Evolutionary conservation across 30 jellyfish, hydroid and myxozoan genomes (phyloP).

Genomic region (Turritopsis dohrnii): DNA sequence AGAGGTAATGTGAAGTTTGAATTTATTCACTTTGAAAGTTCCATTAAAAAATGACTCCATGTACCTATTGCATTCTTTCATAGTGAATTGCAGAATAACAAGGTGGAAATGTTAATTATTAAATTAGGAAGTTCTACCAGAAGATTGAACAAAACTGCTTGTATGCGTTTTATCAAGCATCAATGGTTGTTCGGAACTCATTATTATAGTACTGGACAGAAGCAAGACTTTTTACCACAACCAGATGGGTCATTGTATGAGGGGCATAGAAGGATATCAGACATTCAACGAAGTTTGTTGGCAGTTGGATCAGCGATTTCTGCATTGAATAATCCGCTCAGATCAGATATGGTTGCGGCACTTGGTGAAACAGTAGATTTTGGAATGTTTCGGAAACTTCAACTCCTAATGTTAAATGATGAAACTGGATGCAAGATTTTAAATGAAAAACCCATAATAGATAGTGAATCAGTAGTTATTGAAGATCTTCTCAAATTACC

Average conservation of each 20-base stretch:
- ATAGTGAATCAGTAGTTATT: slow-evolving; percentile 48
- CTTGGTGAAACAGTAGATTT: slow-evolving; percentile 95
- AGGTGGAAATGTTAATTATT: neutral
- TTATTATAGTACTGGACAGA: slow-evolving; percentile 1
- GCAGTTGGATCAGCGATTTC: slow-evolving; percentile 88
- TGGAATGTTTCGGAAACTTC: slow-evolving; percentile 52
- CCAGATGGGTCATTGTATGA: slow-evolving; percentile 43
- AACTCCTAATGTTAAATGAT: slow-evolving; percentile 73
- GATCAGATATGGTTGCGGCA: slow-evolving; percentile 91
- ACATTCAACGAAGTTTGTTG: slow-evolving; percentile 56
- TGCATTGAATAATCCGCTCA: slow-evolving; percentile 68
- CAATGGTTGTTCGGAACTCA: neutral
- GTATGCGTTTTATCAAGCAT: neutral
- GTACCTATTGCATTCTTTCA: too few relatives aligned
- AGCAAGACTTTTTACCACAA: slow-evolving; percentile 19
- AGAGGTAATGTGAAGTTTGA: too few relatives aligned
- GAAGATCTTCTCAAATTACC: slow-evolving; percentile 62
- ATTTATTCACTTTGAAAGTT: too few relatives aligned
- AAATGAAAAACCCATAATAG: slow-evolving; percentile 81
- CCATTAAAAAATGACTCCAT: too few relatives aligned
- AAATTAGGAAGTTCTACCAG: neutral
- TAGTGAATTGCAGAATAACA: too few relatives aligned
- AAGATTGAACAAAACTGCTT: neutral
- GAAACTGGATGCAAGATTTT: slow-evolving; percentile 75
- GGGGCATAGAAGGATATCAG: slow-evolving; percentile 62